Base-by-base conservation (phyloP, 2,888 invertebrate species). In the Cheiracanthium punctorium region DNA sequence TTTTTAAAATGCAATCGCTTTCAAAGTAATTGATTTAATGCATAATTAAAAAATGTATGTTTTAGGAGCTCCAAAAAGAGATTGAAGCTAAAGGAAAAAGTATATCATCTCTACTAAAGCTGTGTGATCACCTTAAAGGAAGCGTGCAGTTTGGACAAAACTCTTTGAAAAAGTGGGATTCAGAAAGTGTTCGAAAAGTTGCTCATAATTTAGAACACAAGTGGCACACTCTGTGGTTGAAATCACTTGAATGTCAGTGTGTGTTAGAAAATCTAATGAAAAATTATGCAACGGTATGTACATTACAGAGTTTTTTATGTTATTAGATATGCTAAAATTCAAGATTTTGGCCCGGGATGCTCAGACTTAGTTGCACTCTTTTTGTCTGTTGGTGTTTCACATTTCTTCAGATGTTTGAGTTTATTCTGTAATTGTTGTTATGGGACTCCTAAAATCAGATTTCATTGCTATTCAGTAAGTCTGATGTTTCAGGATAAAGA, bases 201-300 rank as follows among this genome's bases (percentile, higher is more conserved):
- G 95, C 95, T 88, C 93, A 94, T 82, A 94, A 94, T 88, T 93
- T 97, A 90, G 96, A 97, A 92, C 93, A 95, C 88, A 95, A 97
- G 91, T 98, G 97, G 96, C 97, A 97, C 92, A 94, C 95, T 90
- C 94, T 97, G 89, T 97, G 96, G 93, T 93, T 98, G 90, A 94
- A 96, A 90, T 96, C 97, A 80, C 94, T 97, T 91, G 97, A 98
- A 94, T 96, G 97, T 94, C 96, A 97, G 93, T 96, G 96, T 92
- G 95, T 96, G 91, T 93, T 98, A 91, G 97, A 98, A 92, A 95
- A 95, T 89, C 94, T 96, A 88, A 93, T 95, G 1, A 17, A 37
- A 10, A 65, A 2, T n/a, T 65, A 17, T n/a, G 20, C 30, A 37
- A 33, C 37, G 17, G 75, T 76, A 37, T 24, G 65, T 10, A 32